Evolutionary conservation across 2,797 vertebrate genomes (phyloP).

Genomic region (Hyperoplus lanceolatus): DNA sequence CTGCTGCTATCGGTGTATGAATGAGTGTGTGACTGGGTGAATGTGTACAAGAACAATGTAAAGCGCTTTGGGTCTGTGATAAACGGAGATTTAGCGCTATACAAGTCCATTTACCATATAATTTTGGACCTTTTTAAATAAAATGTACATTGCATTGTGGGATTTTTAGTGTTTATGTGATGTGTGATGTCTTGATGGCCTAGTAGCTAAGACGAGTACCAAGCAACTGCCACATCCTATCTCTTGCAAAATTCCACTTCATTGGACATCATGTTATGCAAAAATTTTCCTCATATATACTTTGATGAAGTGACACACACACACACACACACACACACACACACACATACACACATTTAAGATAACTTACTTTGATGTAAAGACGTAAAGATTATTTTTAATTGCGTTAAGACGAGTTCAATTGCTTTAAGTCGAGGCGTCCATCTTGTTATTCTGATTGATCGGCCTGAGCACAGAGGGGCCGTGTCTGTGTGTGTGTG

Average conservation of each 20-base stretch:
- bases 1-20: too few species aligned
- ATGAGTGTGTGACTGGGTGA: too few species aligned
- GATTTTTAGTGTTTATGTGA: background rate
- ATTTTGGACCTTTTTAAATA: too few species aligned
- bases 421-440: too few species aligned
- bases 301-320: background rate
- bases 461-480: constrained; percentile 81
- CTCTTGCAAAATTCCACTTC: background rate
- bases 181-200: background rate
- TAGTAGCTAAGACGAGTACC: background rate
- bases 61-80: too few species aligned
- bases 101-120: too few species aligned
- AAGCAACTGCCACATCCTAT: background rate
- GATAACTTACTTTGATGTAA: too few species aligned
- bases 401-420: too few species aligned
- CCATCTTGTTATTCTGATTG: constrained; percentile 76
- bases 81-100: too few species aligned
- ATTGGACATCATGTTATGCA: background rate
- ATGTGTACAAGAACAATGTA: too few species aligned
- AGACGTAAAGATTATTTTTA: too few species aligned
- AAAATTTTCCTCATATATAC: background rate
- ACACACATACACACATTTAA: too few species aligned
- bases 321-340: background rate
- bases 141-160: background rate
- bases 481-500: constrained; percentile 37